Base-by-base conservation (phyloP, 2,113 vertebrate genomes). In the Neotoma lepida region DNA sequence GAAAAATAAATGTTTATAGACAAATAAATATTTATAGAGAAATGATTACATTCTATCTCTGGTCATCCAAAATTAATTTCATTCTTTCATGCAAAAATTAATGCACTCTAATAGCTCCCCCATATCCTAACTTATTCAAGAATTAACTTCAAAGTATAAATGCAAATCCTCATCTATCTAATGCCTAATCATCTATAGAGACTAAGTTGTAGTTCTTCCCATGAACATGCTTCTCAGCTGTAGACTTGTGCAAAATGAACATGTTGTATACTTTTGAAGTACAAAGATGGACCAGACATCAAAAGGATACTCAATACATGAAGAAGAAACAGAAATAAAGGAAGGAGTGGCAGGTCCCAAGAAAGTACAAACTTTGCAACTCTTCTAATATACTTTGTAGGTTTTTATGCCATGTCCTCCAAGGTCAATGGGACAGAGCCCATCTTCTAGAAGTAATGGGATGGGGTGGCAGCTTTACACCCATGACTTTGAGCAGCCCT, bases 391-490 rank as follows among this genome's bases (percentile, higher is more conserved):
- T 4, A 61, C 18, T 81, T 22, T 20, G 54, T 77, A 49, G 28
- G 7, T 51, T 44, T n/a, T 88, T 64, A 22, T 24, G 6, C 8
- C 70, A 7, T 49, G 2, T 4, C 3, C 8, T 61, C 6, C 30
- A 41, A 41, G 26, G 5, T 30, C 14, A 51, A 0, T 24, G 74
- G 20, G 3, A 35, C 18, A 70, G 12, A 44, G 6, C 3, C 5
- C 7, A 3, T 5, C 24, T 74, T 95, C 17, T 41, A 14, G 39
- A 17, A 3, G 44, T 33, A 56, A 30, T 8, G 2, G 2, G 7
- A 3, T 24, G 9, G 10, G 4, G 2, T 22, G 2, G 7, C 28
- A 30, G 7, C 3, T 41, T 24, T 7, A 26, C 22, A 13, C 4
- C 39, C 0, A 4, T 20, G 30, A 10, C 1, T 73, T 70, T 54